Evolutionary conservation across 37 sponge, comb jelly and placozoan genomes (phyloP).

Genomic region (Haliclona indistincta): DNA sequence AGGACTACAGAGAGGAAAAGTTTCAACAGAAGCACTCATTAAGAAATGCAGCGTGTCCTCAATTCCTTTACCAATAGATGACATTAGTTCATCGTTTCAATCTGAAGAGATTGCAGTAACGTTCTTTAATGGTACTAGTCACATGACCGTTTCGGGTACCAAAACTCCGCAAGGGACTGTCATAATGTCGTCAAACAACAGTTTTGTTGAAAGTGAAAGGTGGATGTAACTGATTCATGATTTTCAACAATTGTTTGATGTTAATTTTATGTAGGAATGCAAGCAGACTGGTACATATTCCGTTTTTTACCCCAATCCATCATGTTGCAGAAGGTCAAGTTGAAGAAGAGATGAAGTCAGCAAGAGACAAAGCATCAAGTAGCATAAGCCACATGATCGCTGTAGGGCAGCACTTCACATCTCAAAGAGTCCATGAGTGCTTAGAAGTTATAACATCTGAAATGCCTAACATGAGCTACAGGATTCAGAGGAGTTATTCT

Average conservation of each 20-base stretch:
- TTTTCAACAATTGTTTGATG: not conserved
- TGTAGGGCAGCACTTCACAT: not conserved
- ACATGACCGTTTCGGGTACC: too few relatives aligned
- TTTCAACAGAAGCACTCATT: too few relatives aligned
- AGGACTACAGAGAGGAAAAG: too few relatives aligned
- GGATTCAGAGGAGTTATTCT: not conserved
- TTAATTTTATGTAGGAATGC: not conserved
- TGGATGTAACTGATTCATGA: not conserved
- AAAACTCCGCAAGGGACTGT: not conserved
- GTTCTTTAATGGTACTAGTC: too few relatives aligned
- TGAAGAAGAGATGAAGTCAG: not conserved
- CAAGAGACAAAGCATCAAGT: too few relatives aligned
- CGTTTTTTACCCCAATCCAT: not conserved
- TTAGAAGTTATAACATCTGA: not conserved
- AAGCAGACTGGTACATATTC: constrained; percentile 9
- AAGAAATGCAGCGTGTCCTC: too few relatives aligned
- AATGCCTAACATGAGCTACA: not conserved
- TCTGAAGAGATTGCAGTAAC: too few relatives aligned
- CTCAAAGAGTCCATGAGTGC: constrained; percentile 3
- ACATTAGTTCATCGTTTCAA: too few relatives aligned
- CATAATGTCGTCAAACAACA: not conserved
- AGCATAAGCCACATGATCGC: not conserved
- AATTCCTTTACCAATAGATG: too few relatives aligned
- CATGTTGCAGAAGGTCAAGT: not conserved
- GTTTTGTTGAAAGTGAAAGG: not conserved